phyloP scores from a whole-genome alignment of 1,140 invertebrate genomes.

The Drosophila sp. region DNA sequence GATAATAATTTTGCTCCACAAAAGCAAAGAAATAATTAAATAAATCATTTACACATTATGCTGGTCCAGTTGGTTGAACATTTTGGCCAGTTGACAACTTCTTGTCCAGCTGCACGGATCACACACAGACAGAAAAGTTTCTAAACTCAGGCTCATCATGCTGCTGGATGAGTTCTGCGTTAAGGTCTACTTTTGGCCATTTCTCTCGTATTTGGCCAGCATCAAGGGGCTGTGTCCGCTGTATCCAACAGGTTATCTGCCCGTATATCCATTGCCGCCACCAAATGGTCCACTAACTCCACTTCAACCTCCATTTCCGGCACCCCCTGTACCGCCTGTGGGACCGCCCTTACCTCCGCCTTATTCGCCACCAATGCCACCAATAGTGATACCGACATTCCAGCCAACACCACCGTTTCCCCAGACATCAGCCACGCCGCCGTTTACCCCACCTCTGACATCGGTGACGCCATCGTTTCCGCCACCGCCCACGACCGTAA shows the following conservation, averaged over 20 bases:
- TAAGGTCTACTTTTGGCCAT: conserved; percentile 79
- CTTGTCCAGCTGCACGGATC: conserved; percentile 48
- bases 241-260: conserved; percentile 76
- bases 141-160: conserved; percentile 35
- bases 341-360: conserved; percentile 19
- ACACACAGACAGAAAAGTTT: background rate
- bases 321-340: background rate
- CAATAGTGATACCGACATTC: conserved; percentile 65
- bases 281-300: conserved; percentile 26
- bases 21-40: conserved; percentile 57
- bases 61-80: conserved; percentile 54
- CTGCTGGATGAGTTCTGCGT: conserved; percentile 74
- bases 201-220: conserved; percentile 73
- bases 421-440: conserved; percentile 42
- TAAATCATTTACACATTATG: conserved; percentile 49
- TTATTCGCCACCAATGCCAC: conserved; percentile 11
- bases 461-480: conserved; percentile 19
- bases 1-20: conserved; percentile 46
- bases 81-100: conserved; percentile 46
- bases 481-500: conserved; percentile 25
- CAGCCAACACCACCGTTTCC: conserved; percentile 61
- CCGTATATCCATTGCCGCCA: conserved; percentile 58
- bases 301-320: conserved; percentile 28
- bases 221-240: conserved; percentile 77
- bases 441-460: conserved; percentile 27